Evolutionary conservation across 2,113 vertebrate genomes (phyloP), one percentile per base, ranked within the genome.

Genomic region (Ophthalmolycus amberensis): DNA sequence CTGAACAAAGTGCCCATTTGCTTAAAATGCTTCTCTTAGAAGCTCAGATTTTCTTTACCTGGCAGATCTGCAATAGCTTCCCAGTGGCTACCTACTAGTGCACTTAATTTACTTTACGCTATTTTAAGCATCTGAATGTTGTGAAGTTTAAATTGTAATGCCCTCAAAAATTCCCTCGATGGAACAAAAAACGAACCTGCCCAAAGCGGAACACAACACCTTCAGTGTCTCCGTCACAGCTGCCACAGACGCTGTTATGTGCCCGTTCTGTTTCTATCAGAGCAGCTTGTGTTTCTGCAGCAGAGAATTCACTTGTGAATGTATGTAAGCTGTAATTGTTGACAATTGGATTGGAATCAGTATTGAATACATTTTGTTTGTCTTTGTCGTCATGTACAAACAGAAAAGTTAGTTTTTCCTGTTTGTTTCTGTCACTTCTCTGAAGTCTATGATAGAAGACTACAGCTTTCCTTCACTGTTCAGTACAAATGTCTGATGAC

Each of bases 1-100:
- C 44, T n/a, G 15, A 76, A 82, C 48, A 67, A 29, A 59, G 60
- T 67, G 68, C 14, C 62, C 81, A 77, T 42, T 27, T 27, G 34
- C 68, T 66, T 74, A 10, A 68, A 27, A 66, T 22, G 12, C 20
- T 34, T 56, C 3, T 65, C 5, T 29, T 25, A 16, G 2, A 27
- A 54, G 18, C 1, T 42, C 1, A 8, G 4, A 22, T 12, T 10
- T 44, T 42, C 25, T 6, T 25, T 20, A 54, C 7, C 20, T 14
- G 8, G 7, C 29, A 20, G 5, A 58, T 42, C 25, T 48, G 44
- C 52, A 52, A 44, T 42, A n/a, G 22, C 29, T 50, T 60, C 8
- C 3, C 20, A 20, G 11, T 42, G 29, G n/a, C 52, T n/a, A 56
- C 37, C 1, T 11, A 5, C 1, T 11, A 5, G 2, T 66, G 56